Base-by-base conservation (phyloP, 2,888 invertebrate species). In the Autographa gamma region DNA sequence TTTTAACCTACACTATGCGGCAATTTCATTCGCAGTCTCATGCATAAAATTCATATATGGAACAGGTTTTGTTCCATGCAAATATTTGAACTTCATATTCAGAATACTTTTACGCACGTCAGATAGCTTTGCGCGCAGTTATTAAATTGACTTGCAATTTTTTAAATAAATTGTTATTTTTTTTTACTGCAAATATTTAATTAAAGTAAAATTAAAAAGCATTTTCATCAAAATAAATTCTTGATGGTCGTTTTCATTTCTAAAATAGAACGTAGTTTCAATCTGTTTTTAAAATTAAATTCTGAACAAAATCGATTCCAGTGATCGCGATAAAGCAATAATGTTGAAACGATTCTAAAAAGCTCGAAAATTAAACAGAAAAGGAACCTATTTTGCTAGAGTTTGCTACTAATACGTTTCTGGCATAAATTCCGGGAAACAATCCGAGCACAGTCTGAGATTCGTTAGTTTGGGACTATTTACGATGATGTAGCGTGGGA, bases 401-500 rank as follows among this genome's bases (percentile, higher is more conserved):
- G 13, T n/a, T 16, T 16, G 38, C 19, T 67, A 61, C 63, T 68
- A 74, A 76, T 68, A 62, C 63, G 41, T 66, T 52, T 68, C 52
- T 71, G 65, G 64, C 70, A 65, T 18, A 41, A 67, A 34, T 58
- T 18, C 61, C 65, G 63, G 31, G 38, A 43, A 0, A 65, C 56
- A 61, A 48, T 18, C n/a, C n/a, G 48, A 56, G 54, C 13, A 56
- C 41, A 18, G 66, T 8, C 14, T 63, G 9, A 38, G 34, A 34
- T 54, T 34, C 25, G 32, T 56, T 38, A 58, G 52, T 67, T 73
- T 60, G 58, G 60, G 38, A 66, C 65, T 82, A 79, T 83, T 84
- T 84, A 82, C 78, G 70, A 61, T 74, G 63, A 64, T 74, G 38
- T 69, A 79, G 85, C 87, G 88, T 86, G 88, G 87, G 87, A 86